phyloP scores from a whole-genome alignment of 2,113 vertebrate species.

The Peromyscus leucopus region DNA sequence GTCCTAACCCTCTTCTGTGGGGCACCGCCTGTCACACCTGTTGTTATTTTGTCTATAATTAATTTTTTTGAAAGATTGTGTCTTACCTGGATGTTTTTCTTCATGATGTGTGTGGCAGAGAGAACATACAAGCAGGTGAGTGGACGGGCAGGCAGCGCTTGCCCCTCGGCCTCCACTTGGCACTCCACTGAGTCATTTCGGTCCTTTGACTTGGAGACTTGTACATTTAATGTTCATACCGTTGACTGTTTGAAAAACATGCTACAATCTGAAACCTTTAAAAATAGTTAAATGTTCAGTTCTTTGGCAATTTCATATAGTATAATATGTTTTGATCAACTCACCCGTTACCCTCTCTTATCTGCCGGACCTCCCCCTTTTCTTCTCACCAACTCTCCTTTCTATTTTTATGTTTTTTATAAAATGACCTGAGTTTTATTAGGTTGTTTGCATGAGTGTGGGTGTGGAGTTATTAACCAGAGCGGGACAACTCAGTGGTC shows the following conservation, averaged over 20 bases:
- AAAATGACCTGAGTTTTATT: not conserved
- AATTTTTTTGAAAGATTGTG: conserved; percentile 94
- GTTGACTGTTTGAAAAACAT: not conserved
- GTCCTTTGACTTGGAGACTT: not conserved
- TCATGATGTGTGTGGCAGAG: conserved; percentile 99
- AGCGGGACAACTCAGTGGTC: not conserved
- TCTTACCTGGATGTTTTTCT: conserved; percentile 97
- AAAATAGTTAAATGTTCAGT: not conserved
- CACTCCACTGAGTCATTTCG: not conserved
- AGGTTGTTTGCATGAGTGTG: not conserved
- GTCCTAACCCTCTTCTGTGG: conserved; percentile 90
- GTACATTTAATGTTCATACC: not conserved
- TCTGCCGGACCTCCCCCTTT: not conserved
- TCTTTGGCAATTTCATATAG: not conserved
- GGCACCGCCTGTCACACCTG: conserved; percentile 81
- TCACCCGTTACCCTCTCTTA: too few species aligned
- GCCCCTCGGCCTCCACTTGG: not conserved
- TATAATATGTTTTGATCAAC: not conserved
- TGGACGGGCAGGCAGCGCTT: not conserved
- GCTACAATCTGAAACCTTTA: not conserved
- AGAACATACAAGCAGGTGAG: conserved; percentile 97
- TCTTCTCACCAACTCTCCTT: not conserved
- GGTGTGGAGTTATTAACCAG: not conserved
- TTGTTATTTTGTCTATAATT: conserved; percentile 90
- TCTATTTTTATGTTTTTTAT: not conserved